Evolutionary conservation across 2,113 vertebrate genomes (phyloP), one percentile per base, ranked within the genome.

Genomic region (Macquaria australasica): DNA sequence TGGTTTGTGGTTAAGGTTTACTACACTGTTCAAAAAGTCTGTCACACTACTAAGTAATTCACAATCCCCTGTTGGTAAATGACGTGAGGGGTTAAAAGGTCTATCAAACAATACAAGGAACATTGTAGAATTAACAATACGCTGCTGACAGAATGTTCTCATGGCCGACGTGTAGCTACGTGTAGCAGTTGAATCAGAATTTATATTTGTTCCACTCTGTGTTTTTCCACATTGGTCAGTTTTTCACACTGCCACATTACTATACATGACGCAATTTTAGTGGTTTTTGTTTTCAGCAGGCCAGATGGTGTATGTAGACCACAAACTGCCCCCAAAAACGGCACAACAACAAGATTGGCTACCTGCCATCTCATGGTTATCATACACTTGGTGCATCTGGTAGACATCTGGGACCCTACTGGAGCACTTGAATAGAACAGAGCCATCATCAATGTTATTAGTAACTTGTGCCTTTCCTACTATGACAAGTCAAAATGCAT

Each of bases 61-160:
- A 84, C 73, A 89, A 59, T 63, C 48, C 25, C 60, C 88, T 79
- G 58, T 11, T 75, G 31, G 62, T 58, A 84, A 87, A 84, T 88
- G 83, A 85, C 20, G 62, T n/a, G 11, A 70, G n/a, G 79, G 85
- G 88, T 93, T 75, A 93, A 92, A 92, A 90, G 86, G 79, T 90
- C 80, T 10, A 6, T 72, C 6, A 87, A 84, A 90, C 89, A 95
- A 93, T 89, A 72, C 59, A 85, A 85, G 83, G 79, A 92, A 87
- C 70, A 81, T n/a, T 51, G 59, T 73, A 78, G 51, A 64, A 75
- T 78, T 45, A 77, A 87, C 79, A 88, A 81, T 83, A 75, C 28
- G 43, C 63, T 81, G 81, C 62, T 89, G 80, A 86, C 68, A 88
- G 78, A 84, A 51, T 73, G 80, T 70, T 89, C 75, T 55, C 62